Conservation (phyloP, 2,888 invertebrate species). For the Lasioglossum morio region DNA sequence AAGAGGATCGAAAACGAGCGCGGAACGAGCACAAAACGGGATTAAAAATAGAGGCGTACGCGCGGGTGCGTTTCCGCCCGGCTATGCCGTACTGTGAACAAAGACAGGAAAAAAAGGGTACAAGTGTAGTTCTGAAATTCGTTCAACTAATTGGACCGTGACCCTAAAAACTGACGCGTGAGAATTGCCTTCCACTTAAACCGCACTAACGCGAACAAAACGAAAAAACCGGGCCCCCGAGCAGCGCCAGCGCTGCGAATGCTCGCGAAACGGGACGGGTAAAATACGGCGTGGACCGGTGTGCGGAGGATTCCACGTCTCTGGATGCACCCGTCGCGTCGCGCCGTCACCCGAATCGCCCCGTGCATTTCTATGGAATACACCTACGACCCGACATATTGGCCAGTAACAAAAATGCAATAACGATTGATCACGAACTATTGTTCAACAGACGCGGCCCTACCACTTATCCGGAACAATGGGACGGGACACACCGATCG, state of each 20-base stretch:
- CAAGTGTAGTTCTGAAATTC: conserved; percentile 46
- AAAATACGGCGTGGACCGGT: not conserved
- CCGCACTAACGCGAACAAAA: conserved; percentile 23
- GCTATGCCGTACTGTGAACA: not conserved
- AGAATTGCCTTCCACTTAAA: conserved; percentile 43
- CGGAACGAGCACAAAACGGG: conserved; percentile 29
- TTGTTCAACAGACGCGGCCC: not conserved
- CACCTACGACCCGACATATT: not conserved
- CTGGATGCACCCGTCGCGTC: not conserved
- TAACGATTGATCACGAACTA: not conserved
- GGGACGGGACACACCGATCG: not conserved
- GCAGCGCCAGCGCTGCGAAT: not conserved
- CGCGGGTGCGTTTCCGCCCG: not conserved
- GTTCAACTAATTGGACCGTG: conserved; percentile 53
- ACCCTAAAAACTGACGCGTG: conserved; percentile 45
- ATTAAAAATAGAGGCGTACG: conserved; percentile 30
- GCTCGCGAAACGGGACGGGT: not conserved
- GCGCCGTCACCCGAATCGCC: not conserved
- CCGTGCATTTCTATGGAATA: not conserved
- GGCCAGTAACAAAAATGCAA: not conserved
- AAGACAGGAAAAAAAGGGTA: conserved; percentile 7
- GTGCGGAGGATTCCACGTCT: not conserved
- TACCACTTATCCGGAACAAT: not conserved
- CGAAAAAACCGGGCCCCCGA: not conserved
- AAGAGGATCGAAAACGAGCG: conserved; percentile 32